Evolutionary conservation across 1,140 invertebrate species (phyloP), one percentile per base, ranked within the genome.

Genomic region (Lasioglossum baleicum): DNA sequence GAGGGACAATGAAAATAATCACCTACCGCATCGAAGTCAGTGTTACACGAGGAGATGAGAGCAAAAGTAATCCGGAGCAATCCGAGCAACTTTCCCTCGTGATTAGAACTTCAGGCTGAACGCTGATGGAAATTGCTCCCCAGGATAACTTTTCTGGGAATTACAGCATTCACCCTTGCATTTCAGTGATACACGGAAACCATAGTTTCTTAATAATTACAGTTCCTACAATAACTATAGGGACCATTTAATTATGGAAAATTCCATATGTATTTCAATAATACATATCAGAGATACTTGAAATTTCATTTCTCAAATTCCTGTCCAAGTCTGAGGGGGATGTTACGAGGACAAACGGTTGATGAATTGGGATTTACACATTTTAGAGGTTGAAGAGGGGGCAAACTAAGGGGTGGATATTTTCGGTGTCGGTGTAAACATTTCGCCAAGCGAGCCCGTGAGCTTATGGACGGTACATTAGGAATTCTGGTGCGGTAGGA

Each of bases 401-500:
- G 15, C 51, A 6, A 20, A 15, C 6, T 17, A 15, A 17, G 31
- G n/a, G 17, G 1, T 4, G 22, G 42, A 42, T n/a, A 31, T 31
- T 63, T 40, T 64, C 17, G n/a, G 40, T 2, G 48, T 26, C 0
- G 17, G 20, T 0, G 40, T 35, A 64, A 72, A 65, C 35, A 65
- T 68, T 26, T 79, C 42, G 35, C 6, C 44, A 22, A 31, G 61
- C 17, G 56, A 26, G n/a, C 11, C 61, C 13, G 6, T 5, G 56
- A 58, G 61, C 56, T 67, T 80, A 75, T 68, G 48, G 78, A 60
- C 58, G 35, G 20, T 61, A 35, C 75, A 85, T 85, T 82, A 82
- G 67, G 83, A 66, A 85, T 85, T 85, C 84, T 22, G 64, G 66
- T 31, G 22, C n/a, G 69, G 58, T 65, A 84, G 73, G 44, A 84